Evolutionary conservation across 2,797 vertebrate genomes (phyloP).

Genomic region (Bradypus variegatus): DNA sequence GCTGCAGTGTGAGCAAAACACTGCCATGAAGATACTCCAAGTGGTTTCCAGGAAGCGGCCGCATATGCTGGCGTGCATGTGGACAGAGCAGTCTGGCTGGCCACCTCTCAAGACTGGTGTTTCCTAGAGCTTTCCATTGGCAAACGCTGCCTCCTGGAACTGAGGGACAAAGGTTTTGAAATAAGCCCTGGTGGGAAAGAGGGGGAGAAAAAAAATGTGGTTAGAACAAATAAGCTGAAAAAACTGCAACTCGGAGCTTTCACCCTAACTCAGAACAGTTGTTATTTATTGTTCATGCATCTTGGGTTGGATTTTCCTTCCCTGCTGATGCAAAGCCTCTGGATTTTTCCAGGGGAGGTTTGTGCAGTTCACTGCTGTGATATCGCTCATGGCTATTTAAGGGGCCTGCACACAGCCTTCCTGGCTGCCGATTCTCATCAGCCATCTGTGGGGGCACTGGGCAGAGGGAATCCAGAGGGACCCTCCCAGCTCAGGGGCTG

Average conservation of each 20-base stretch:
- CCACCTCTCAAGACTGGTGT: constrained; percentile 57
- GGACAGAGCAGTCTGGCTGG: constrained; percentile 63
- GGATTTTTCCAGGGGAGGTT: constrained; percentile 35
- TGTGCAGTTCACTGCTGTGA: neutral
- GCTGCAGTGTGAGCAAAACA: constrained; percentile 53
- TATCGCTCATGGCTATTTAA: neutral
- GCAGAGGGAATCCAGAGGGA: neutral
- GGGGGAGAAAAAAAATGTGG: constrained; percentile 47
- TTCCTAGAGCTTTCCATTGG: constrained; percentile 94
- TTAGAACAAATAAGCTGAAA: constrained; percentile 62
- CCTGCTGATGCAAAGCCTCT: constrained; percentile 39
- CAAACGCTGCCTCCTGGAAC: constrained; percentile 98
- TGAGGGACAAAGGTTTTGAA: constrained; percentile 98
- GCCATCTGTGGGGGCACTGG: neutral
- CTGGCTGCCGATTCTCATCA: neutral
- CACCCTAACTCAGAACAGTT: constrained; percentile 46
- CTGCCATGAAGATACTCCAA: constrained; percentile 53
- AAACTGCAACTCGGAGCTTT: constrained; percentile 50
- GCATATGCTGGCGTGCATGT: constrained; percentile 49
- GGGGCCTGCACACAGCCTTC: neutral
- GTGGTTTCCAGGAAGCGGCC: constrained; percentile 63
- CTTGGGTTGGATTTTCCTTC: constrained; percentile 43
- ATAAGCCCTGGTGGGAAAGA: constrained; percentile 81
- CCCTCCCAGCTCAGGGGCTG: neutral
- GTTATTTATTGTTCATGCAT: constrained; percentile 48